A percentile compares a stretch with the other conserved stretches of the same genome.
Evolutionary conservation across 1,140 invertebrate genomes (phyloP).

Genomic region (Penaeus indicus): DNA sequence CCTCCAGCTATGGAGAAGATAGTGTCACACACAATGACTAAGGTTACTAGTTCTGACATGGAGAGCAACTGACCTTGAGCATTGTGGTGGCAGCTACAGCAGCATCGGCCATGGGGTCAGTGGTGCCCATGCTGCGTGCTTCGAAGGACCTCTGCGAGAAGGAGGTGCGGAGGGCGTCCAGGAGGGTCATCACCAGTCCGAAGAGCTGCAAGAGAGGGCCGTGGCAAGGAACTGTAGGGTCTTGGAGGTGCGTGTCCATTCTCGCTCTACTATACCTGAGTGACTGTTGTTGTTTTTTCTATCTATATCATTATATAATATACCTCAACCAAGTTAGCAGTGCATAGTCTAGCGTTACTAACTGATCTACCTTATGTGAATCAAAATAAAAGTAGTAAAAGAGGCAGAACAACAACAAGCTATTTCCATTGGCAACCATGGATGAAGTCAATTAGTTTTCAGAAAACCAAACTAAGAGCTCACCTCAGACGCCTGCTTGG

Average conservation of each 20-base stretch:
- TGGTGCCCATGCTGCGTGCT: constrained; percentile 84
- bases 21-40: too few species aligned
- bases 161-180: constrained; percentile 90
- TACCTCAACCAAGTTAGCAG: too few species aligned
- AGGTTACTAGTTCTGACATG: background rate
- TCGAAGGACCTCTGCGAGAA: constrained; percentile 89
- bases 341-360: too few species aligned
- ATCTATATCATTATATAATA: too few species aligned
- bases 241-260: background rate
- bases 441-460: background rate
- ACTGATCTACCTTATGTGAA: too few species aligned
- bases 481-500: constrained; percentile 94
- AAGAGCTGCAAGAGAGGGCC: constrained; percentile 81
- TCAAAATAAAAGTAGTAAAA: background rate
- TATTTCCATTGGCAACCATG: background rate
- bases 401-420: background rate
- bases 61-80: constrained; percentile 77
- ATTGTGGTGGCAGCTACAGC: constrained; percentile 86
- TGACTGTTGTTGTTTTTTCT: too few species aligned
- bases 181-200: constrained; percentile 88
- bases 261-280: too few species aligned
- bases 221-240: background rate
- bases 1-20: background rate
- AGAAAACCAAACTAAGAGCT: background rate
- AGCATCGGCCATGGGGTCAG: constrained; percentile 87